Percentiles rank a stretch among this genome's conserved stretches.
Conservation (phyloP, 2,797 vertebrate genomes). For the Lithobates sylvaticus region DNA sequence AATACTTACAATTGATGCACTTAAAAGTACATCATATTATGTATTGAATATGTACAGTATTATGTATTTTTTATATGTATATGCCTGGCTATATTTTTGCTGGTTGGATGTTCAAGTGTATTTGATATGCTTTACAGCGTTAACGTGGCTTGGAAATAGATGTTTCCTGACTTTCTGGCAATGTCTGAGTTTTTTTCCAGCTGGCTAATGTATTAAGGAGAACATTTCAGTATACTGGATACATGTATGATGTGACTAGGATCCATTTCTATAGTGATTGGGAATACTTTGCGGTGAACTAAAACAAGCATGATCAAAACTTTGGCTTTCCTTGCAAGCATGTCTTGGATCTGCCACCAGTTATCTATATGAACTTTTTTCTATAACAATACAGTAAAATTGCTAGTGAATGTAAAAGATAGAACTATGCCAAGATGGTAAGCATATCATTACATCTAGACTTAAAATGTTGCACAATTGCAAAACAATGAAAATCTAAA, state of each 20-base stretch:
- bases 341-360: not conserved
- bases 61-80: not conserved
- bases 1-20: too few relatives aligned
- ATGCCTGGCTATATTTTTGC: not conserved
- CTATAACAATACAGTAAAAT: too few relatives aligned
- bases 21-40: too few relatives aligned
- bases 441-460: too few relatives aligned
- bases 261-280: not conserved
- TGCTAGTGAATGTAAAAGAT: too few relatives aligned
- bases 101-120: not conserved
- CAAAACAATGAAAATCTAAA: too few relatives aligned
- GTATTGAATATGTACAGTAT: too few relatives aligned
- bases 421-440: too few relatives aligned
- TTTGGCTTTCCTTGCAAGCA: not conserved
- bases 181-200: not conserved
- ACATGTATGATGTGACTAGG: slow-evolving; percentile 7
- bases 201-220: not conserved
- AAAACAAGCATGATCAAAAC: not conserved
- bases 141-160: not conserved
- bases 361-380: not conserved
- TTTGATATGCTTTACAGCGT: not conserved
- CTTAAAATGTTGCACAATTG: too few relatives aligned
- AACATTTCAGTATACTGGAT: not conserved
- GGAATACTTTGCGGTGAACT: not conserved
- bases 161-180: not conserved